phyloP scores from a whole-genome alignment of 2,888 invertebrate genomes.

The Diaprepes abbreviatus region DNA sequence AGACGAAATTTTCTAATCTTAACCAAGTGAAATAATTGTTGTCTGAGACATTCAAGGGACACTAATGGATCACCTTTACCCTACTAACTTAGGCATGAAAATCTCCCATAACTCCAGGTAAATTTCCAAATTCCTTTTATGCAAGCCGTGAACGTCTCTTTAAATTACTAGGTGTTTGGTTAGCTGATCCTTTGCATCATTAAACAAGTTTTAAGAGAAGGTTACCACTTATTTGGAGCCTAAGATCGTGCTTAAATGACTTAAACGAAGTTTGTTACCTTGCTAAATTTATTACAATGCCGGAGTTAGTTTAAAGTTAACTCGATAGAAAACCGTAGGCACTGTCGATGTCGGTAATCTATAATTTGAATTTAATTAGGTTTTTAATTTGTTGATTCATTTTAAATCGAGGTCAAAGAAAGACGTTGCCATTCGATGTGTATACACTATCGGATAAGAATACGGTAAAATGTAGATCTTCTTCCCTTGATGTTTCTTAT shows the following conservation, averaged over 20 bases:
- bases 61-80: conserved; percentile 32
- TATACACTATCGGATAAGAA: too few species aligned
- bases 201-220: conserved; percentile 1
- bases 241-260: background rate
- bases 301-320: too few species aligned
- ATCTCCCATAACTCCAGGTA: conserved; percentile 29
- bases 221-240: conserved; percentile 4
- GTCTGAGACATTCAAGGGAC: conserved; percentile 1
- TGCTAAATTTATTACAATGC: background rate
- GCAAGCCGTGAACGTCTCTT: conserved; percentile 26
- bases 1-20: too few species aligned
- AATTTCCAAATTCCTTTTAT: conserved; percentile 36
- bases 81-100: conserved; percentile 34
- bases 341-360: too few species aligned
- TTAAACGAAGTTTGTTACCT: conserved; percentile 3
- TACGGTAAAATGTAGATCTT: too few species aligned
- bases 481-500: too few species aligned
- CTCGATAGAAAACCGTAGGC: too few species aligned
- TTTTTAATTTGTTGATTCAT: too few species aligned
- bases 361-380: too few species aligned
- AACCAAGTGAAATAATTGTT: too few species aligned
- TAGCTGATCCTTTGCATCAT: conserved; percentile 20
- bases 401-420: too few species aligned
- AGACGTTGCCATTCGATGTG: too few species aligned
- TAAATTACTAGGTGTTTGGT: conserved; percentile 31